These are phyloP conservation scores for Oligia fasciuncula DNA, from an alignment of 2,888 invertebrate genomes.

Conservation along the genomic window DNA sequence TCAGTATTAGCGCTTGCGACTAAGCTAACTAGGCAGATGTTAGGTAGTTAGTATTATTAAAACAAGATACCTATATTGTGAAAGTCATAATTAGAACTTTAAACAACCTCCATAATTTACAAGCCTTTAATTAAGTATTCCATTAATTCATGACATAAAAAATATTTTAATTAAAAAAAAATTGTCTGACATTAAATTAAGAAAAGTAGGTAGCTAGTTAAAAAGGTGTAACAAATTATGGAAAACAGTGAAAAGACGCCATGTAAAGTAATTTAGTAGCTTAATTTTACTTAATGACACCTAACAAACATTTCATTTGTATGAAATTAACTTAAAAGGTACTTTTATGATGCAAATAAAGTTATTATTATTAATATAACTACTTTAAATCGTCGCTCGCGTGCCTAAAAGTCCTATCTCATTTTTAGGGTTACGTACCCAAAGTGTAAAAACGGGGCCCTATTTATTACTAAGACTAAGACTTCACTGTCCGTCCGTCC, in stretches of 20 bases:
- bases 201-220: slow-evolving; percentile 1
- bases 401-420: no score
- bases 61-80: neutral
- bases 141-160: neutral
- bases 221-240: slow-evolving; percentile 8
- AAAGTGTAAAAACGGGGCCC: no score
- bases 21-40: neutral
- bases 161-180: neutral
- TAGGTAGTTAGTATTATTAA: neutral
- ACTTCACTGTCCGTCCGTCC: no score
- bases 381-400: no score
- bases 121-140: no score
- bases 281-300: slow-evolving; percentile 12
- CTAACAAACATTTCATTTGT: slow-evolving; percentile 17
- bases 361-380: no score
- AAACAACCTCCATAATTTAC: neutral
- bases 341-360: no score
- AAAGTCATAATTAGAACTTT: neutral
- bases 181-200: neutral
- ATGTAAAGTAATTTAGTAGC: slow-evolving; percentile 1
- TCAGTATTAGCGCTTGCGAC: no score
- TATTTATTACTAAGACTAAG: no score
- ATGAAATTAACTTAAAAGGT: no score
- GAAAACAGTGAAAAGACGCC: slow-evolving; percentile 9
- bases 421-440: no score